Evolutionary conservation across 2,888 invertebrate genomes (phyloP), one percentile per base, ranked within the genome.

Genomic region (Rhagophthalmus giganteus): DNA sequence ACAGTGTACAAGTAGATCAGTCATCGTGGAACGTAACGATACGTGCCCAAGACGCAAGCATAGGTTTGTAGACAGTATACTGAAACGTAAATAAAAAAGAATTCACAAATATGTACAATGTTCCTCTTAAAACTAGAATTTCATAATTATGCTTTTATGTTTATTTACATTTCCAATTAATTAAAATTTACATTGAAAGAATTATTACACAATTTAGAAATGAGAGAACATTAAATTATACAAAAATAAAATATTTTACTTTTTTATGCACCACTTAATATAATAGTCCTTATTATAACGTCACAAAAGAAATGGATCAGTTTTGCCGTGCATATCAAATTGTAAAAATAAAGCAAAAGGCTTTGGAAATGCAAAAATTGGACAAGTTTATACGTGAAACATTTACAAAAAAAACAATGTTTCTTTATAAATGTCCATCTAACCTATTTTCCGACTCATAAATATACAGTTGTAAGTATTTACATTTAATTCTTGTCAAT

Each of bases 1-100:
- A 68, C 67, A 69, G 61, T 62, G 70, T 71, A 71, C 69, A 71
- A 70, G 70, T 69, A 69, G 59, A 70, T 72, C 71, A 71, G 71
- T 72, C 70, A 66, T 70, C 68, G 65, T 52, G 59, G 48, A 45
- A 52, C 54, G 44, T 55, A 48, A 50, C 46, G 31, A 34, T 53
- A 51, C 45, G 52, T 52, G 48, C 56, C 52, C 39, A 45, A 55
- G 54, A 59, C 55, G 57, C 55, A 69, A 69, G 69, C 69, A 66
- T 69, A 64, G 65, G 67, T 65, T n/a, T 67, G 67, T 68, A 61
- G 65, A 66, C 62, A 61, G 61, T 55, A 66, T 70, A 65, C 52
- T 52, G 52, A 68, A 68, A 69, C 65, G 66, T 63, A 68, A 69
- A 66, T 62, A 62, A 69, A 71, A 69, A 69, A 68, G n/a, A 70